Percentiles rank a stretch among this genome's conserved stretches.
phyloP scores from a whole-genome alignment of 2,113 vertebrate species.

The Prunella fulvescens region DNA sequence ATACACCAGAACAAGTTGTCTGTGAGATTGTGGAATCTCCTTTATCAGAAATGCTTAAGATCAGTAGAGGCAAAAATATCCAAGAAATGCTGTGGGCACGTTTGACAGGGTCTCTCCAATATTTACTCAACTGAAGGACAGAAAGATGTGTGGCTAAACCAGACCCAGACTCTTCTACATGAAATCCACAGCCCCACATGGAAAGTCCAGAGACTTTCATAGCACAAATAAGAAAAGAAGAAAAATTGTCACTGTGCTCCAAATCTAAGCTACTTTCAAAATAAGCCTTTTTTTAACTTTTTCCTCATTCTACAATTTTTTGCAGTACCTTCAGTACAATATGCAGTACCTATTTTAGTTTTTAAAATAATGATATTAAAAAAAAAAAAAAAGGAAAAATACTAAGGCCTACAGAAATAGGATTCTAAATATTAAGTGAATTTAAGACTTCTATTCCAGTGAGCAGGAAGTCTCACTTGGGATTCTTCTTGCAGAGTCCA shows the following conservation, averaged over 20 bases:
- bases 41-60: neutral
- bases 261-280: neutral
- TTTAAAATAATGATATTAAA: neutral
- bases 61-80: neutral
- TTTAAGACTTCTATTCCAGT: neutral
- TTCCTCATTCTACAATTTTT: neutral
- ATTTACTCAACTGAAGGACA: neutral
- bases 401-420: neutral
- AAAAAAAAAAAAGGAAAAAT: neutral
- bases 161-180: neutral
- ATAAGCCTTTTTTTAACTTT: neutral
- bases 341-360: neutral
- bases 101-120: neutral
- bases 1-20: neutral
- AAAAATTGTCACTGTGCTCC: neutral
- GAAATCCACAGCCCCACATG: accelerated
- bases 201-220: neutral
- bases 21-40: neutral
- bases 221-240: neutral
- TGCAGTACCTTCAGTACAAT: neutral
- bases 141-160: neutral
- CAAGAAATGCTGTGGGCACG: neutral
- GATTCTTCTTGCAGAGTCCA: neutral
- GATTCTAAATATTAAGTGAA: neutral
- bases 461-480: neutral